Evolutionary conservation across 2,797 vertebrate genomes (phyloP).

Genomic region (Pelodytes ibericus): DNA sequence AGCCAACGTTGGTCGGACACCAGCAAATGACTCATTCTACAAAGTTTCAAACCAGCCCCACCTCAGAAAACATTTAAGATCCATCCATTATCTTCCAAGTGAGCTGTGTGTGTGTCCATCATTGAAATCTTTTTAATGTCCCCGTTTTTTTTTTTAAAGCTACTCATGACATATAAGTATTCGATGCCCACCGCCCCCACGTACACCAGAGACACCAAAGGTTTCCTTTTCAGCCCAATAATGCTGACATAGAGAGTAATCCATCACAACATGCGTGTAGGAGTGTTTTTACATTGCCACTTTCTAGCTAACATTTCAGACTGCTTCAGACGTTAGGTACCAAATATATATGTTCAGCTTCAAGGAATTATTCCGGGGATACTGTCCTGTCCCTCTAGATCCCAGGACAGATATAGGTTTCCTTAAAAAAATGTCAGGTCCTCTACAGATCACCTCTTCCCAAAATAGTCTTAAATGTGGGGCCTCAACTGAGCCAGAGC

Average conservation of each 20-base stretch:
- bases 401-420: conserved; percentile 3
- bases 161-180: too few species aligned
- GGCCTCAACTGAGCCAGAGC: conserved; percentile 12
- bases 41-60: too few species aligned
- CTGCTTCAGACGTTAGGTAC: conserved; percentile 30
- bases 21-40: too few species aligned
- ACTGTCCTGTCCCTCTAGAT: conserved; percentile 12
- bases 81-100: too few species aligned
- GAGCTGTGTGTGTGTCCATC: too few species aligned
- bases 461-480: conserved; percentile 13
- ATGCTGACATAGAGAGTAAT: conserved; percentile 37
- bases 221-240: conserved; percentile 2
- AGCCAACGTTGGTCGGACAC: too few species aligned
- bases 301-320: conserved; percentile 29
- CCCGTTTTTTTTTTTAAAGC: too few species aligned
- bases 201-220: conserved; percentile 17
- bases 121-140: too few species aligned
- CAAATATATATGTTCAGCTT: conserved; percentile 28
- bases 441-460: conserved; percentile 16
- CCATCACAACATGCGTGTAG: conserved; percentile 35
- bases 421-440: neutral
- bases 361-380: conserved; percentile 6
- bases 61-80: too few species aligned
- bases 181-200: conserved; percentile 21
- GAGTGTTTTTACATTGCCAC: conserved; percentile 39